A percentile compares a stretch with the other conserved stretches of the same genome.
phyloP scores from a whole-genome alignment of 2,113 vertebrate species.

The Xenotilapia leptura region DNA sequence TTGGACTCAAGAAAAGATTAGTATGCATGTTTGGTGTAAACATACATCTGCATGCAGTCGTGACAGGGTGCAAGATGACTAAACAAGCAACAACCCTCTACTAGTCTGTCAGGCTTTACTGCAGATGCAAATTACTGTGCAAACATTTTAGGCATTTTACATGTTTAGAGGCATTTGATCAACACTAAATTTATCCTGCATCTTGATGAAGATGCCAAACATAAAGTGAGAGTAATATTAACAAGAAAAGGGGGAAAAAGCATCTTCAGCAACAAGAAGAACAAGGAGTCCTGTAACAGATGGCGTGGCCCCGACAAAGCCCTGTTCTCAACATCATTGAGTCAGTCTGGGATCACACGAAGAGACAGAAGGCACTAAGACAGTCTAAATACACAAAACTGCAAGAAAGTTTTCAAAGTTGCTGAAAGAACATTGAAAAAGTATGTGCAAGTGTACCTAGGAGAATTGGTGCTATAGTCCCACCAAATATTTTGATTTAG shows the following conservation, averaged over 20 bases:
- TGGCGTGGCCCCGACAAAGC: background rate
- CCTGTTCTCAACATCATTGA: background rate
- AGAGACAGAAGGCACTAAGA: background rate
- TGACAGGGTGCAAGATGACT: background rate
- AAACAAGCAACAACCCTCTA: background rate
- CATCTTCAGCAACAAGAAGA: background rate
- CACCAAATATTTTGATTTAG: background rate
- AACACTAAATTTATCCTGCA: rapidly evolving
- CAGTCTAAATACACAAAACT: background rate
- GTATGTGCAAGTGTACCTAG: background rate
- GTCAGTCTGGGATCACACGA: background rate
- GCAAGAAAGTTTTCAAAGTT: background rate
- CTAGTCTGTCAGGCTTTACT: background rate
- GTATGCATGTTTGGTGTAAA: constrained; percentile 13
- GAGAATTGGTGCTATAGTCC: background rate
- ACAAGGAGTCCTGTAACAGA: background rate
- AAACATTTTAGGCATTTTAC: background rate
- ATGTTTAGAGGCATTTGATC: background rate
- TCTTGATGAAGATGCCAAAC: background rate
- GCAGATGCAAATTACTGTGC: background rate
- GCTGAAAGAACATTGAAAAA: background rate
- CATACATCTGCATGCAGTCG: background rate
- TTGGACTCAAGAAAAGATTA: background rate
- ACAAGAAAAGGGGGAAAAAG: rapidly evolving
- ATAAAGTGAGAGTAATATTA: background rate